Evolutionary conservation across 1,140 invertebrate species (phyloP), one percentile per base, ranked within the genome.

Genomic region (Heliconius melpomene): DNA sequence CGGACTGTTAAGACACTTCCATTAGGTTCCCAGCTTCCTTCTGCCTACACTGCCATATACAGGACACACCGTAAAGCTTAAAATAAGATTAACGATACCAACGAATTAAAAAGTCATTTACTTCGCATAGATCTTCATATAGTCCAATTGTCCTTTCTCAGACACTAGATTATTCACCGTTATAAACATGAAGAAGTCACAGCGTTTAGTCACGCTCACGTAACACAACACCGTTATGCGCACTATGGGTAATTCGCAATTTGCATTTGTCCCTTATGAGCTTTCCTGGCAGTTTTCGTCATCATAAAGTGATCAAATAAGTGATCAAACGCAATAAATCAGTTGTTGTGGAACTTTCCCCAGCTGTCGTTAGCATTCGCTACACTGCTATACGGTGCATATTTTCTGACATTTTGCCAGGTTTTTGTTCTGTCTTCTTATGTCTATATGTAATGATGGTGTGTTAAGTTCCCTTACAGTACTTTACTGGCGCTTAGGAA

Each of bases 221-320:
- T 84, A 85, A 85, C 82, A 72, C 74, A 50, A 77, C 74, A 75
- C 88, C 87, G 89, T 92, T 92, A 93, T 81, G 79, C 84, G 77
- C 84, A 83, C 79, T 84, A 88, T 90, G 3, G 40, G 40, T 46
- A 87, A 88, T 87, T 84, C 86, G 74, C 87, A 83, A 93, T 94
- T 93, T 92, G 89, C 90, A 90, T 91, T 82, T 85, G 79, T 86
- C 83, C 90, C 87, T 89, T 92, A 92, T 89, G 88, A 87, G 87
- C 87, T 93, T 92, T 91, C 91, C 88, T 88, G 83, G 85, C 87
- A 89, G 82, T 91, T 89, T 91, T 88, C 88, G 89, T 89, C 86
- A 93, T 94, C 90, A 93, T 92, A 94, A 92, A 92, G 90, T 93
- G 89, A 93, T 94, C 91, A 93, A 92, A 94, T 90, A 89, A 89